Evolutionary conservation across 2,797 vertebrate species (phyloP), one percentile per base, ranked within the genome.

Genomic region (Phoeniculus purpureus): DNA sequence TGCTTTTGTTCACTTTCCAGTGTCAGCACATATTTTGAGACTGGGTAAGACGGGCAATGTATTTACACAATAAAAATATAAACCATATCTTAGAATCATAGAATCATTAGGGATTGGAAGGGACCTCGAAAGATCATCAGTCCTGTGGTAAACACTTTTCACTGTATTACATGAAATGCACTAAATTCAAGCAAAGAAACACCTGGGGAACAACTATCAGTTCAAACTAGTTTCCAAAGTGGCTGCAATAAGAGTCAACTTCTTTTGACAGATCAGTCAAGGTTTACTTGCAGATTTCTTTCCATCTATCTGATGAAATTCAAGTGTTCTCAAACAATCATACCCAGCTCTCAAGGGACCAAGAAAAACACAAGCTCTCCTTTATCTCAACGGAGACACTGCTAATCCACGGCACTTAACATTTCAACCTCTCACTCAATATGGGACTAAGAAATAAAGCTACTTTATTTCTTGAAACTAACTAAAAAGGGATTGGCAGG

Each of bases 341-440:
- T 58, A 87, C 70, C 72, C 43, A 93, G 34, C 51, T 34, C 75
- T 92, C 62, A 51, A 43, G 91, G 77, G 29, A 92, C 64, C 52
- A 87, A 75, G 51, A 82, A 94, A 94, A 96, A 77, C 2, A 3
- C 37, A 85, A 82, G 81, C 59, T 62, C 94, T 91, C 77, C 58
- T 91, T 93, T 83, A 85, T 92, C 94, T 93, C 78, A 90, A 65
- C 85, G 73, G 89, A 94, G 60, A 95, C 58, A 58, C 55, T 0
- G 0, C 66, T 96, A 96, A 96, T 96, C 94, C 95, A 92, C 50
- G 26, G 68, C 89, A 93, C 82, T 96, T 96, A 97, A 96, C 92
- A 90, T 95, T 97, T 95, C 91, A 96, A 93, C 96, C 88, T 95
- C 83, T 94, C 85, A 93, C 94, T 93, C 93, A 91, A 80, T 84